A percentile compares a stretch with the other conserved stretches of the same genome.
phyloP scores from a whole-genome alignment of 2,113 vertebrate genomes.

The Struthidea cinerea region DNA sequence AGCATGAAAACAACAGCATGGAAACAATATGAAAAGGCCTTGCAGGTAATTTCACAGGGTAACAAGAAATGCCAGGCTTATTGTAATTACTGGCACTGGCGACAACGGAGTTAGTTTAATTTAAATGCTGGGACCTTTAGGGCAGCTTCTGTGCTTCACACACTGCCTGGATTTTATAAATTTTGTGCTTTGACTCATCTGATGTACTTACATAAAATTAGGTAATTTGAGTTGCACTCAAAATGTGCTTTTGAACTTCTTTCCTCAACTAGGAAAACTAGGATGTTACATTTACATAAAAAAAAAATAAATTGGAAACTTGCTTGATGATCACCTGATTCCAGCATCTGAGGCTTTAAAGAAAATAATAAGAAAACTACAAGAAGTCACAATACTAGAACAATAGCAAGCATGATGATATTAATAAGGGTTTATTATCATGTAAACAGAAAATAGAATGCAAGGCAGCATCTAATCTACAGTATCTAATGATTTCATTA shows the following conservation, averaged over 20 bases:
- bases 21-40: conserved; percentile 29
- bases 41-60: conserved; percentile 50
- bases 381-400: not conserved
- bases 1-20: conserved; percentile 45
- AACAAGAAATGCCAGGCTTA: conserved; percentile 17
- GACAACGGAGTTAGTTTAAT: not conserved
- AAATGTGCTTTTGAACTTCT: not conserved
- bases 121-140: not conserved
- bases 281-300: not conserved
- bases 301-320: not conserved
- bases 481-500: not conserved
- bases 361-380: not conserved
- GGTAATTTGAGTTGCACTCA: not conserved
- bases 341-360: not conserved
- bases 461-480: not conserved
- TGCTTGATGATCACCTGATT: not conserved
- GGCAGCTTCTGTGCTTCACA: not conserved
- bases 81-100: not conserved
- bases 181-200: not conserved
- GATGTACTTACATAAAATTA: not conserved
- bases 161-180: not conserved
- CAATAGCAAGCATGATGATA: not conserved
- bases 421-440: not conserved
- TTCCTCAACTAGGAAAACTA: not conserved
- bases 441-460: not conserved